Conservation (phyloP, 2,888 invertebrate species). For the Matsumyia berberina region DNA sequence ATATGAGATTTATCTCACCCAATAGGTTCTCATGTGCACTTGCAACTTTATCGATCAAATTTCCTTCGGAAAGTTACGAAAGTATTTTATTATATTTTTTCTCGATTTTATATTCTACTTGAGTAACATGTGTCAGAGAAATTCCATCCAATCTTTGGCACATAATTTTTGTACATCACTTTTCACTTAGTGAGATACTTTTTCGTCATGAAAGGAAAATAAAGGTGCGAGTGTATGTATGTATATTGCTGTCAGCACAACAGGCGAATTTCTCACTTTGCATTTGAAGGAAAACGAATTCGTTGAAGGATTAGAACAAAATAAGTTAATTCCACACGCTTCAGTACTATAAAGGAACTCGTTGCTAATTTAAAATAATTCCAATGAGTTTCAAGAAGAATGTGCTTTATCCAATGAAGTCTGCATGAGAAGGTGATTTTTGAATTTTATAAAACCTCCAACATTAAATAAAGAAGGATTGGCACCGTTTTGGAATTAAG, state of each 20-base stretch:
- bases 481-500: too few species aligned
- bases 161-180: constrained; percentile 53
- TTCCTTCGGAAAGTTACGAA: neutral
- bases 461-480: too few species aligned
- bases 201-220: too few species aligned
- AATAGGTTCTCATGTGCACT: neutral
- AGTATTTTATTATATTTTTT: constrained; percentile 4
- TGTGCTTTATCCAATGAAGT: neutral
- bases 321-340: constrained; percentile 11
- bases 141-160: constrained; percentile 37
- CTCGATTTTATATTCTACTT: constrained; percentile 21
- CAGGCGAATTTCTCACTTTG: neutral
- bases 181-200: constrained; percentile 29
- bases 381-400: constrained; percentile 6
- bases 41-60: constrained; percentile 9
- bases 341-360: neutral
- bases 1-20: neutral
- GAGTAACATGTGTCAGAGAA: constrained; percentile 42
- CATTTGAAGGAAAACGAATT: neutral
- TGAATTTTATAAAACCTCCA: too few species aligned
- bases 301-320: constrained; percentile 16
- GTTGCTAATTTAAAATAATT: constrained; percentile 2
- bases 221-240: neutral
- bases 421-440: neutral
- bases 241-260: constrained; percentile 6